Evolutionary conservation across 2,113 vertebrate species (phyloP).

Genomic region (Pardalotus punctatus): DNA sequence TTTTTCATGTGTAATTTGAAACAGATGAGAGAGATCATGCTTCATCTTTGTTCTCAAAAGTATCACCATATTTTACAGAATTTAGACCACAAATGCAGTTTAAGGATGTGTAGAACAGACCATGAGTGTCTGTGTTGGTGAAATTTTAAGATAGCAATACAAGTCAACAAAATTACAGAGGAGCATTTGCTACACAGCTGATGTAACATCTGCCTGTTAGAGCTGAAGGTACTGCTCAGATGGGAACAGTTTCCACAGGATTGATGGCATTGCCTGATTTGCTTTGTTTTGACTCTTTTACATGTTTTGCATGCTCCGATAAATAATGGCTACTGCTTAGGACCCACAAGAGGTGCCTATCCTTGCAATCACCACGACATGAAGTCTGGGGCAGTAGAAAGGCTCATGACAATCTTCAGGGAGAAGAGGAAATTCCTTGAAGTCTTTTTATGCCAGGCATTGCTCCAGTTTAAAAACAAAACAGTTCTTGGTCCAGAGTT

Average conservation of each 20-base stretch:
- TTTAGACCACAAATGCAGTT: not conserved
- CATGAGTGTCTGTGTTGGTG: not conserved
- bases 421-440: constrained; percentile 5
- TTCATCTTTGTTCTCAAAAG: constrained; percentile 20
- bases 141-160: not conserved
- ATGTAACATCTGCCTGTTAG: not conserved
- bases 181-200: not conserved
- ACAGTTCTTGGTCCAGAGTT: not conserved
- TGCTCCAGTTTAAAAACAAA: not conserved
- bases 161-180: not conserved
- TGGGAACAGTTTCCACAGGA: not conserved
- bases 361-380: accelerated
- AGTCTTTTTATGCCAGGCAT: not conserved
- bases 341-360: accelerated
- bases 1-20: not conserved
- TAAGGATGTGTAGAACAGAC: not conserved
- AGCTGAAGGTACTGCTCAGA: not conserved
- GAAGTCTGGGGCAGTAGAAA: not conserved
- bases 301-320: not conserved
- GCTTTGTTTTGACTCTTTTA: not conserved
- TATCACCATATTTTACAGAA: not conserved
- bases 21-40: not conserved
- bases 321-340: not conserved
- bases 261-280: not conserved
- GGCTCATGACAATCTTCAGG: not conserved